These are phyloP conservation scores for Calyptomena viridis DNA, from an alignment of 2,113 vertebrate genomes.

Conservation along the genomic window DNA sequence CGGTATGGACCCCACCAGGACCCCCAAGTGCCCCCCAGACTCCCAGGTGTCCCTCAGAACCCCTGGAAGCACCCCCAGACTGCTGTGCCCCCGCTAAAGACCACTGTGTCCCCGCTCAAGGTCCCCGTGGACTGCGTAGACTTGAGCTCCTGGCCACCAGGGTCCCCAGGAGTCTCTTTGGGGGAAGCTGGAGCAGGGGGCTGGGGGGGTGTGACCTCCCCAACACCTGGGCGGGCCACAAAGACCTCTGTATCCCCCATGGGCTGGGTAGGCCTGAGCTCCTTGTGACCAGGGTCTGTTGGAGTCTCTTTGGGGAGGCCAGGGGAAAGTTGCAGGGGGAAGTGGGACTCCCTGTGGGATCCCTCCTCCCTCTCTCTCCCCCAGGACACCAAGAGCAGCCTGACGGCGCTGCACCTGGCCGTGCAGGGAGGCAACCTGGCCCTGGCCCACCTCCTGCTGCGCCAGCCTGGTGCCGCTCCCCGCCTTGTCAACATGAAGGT, in stretches of 20 bases:
- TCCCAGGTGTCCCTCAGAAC: not conserved
- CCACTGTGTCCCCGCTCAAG: not conserved
- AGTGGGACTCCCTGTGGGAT: not conserved
- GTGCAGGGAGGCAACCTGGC: not conserved
- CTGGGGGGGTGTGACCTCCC: not conserved
- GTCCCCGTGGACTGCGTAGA: not conserved
- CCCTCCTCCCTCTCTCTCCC: not conserved
- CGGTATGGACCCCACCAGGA: not conserved
- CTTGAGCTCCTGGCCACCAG: accelerated
- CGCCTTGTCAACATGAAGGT: not conserved
- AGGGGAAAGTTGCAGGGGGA: not conserved
- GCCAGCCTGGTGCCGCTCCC: not conserved
- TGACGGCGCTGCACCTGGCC: not conserved
- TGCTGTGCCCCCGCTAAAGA: not conserved
- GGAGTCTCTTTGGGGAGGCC: not conserved
- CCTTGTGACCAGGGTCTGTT: not conserved
- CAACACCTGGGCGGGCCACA: not conserved
- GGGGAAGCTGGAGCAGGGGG: not conserved
- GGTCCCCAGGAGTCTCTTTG: accelerated
- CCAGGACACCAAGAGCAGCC: constrained; percentile 1
- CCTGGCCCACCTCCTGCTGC: not conserved
- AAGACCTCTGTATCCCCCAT: not conserved
- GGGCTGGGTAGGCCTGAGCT: not conserved
- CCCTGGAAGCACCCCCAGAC: not conserved
- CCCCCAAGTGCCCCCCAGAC: too few relatives aligned